A percentile compares a stretch with the other conserved stretches of the same genome.
These are phyloP conservation scores for Himalopsyche phryganea DNA, from an alignment of 1,140 invertebrate genomes.

Conservation along the genomic window DNA sequence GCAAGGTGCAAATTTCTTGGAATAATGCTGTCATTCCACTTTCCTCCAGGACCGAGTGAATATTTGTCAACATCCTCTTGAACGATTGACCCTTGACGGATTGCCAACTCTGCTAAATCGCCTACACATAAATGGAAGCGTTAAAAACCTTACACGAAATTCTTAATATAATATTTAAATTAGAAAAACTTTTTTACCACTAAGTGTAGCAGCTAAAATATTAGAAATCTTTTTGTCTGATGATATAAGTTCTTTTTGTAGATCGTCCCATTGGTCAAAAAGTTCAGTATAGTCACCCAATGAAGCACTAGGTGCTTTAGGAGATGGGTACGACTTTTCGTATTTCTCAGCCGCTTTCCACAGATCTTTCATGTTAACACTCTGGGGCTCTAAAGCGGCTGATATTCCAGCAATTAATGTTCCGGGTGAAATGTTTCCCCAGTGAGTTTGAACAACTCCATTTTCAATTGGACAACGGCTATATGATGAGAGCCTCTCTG, in stretches of 20 bases:
- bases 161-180: too few species aligned
- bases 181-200: constrained; percentile 14
- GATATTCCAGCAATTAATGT: constrained; percentile 57
- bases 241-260: constrained; percentile 12
- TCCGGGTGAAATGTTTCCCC: constrained; percentile 56
- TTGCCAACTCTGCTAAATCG: constrained; percentile 60
- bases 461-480: constrained; percentile 59
- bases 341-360: not conserved
- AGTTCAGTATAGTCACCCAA: not conserved
- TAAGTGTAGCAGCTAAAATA: constrained; percentile 25
- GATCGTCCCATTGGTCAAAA: not conserved
- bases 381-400: constrained; percentile 55
- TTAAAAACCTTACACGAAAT: too few species aligned
- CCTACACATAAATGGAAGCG: constrained; percentile 47
- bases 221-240: constrained; percentile 25
- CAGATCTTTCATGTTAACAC: constrained; percentile 42
- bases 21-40: constrained; percentile 62
- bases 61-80: constrained; percentile 40
- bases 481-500: constrained; percentile 17
- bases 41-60: constrained; percentile 54
- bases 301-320: not conserved
- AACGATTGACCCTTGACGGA: constrained; percentile 57
- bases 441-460: constrained; percentile 56
- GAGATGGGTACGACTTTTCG: not conserved
- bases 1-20: constrained; percentile 56